Percentiles rank a stretch among this genome's conserved stretches.
These are phyloP conservation scores for Hestina assimilis DNA, from an alignment of 1,140 invertebrate species.

Conservation along the genomic window DNA sequence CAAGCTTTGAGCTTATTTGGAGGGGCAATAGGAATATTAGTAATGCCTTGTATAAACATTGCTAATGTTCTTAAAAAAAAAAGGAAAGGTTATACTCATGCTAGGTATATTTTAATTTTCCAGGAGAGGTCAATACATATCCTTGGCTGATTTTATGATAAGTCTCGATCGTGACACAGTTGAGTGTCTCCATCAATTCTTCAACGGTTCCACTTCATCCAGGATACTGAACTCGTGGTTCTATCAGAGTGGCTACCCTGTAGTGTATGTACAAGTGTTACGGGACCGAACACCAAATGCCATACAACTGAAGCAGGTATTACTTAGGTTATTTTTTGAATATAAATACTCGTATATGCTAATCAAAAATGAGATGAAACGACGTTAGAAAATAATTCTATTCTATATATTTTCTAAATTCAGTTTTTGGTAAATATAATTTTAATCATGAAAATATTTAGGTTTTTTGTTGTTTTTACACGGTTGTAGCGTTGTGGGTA, in stretches of 20 bases:
- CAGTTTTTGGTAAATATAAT: no score
- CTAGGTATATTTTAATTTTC: slow-evolving; percentile 20
- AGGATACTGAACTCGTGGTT: slow-evolving; percentile 86
- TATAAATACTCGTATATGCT: background rate
- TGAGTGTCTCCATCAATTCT: slow-evolving; percentile 60
- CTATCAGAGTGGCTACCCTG: slow-evolving; percentile 86
- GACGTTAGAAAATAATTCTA: no score
- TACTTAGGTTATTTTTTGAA: no score
- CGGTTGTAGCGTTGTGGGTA: no score
- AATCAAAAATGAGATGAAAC: background rate
- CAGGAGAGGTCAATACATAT: slow-evolving; percentile 59
- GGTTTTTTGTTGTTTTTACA: no score
- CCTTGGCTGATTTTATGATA: slow-evolving; percentile 50
- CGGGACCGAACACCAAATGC: slow-evolving; percentile 56
- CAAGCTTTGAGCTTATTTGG: no score
- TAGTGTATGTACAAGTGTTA: slow-evolving; percentile 79
- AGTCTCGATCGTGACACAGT: slow-evolving; percentile 55
- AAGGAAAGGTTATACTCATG: no score
- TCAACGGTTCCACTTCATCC: slow-evolving; percentile 65
- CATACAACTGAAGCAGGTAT: slow-evolving; percentile 62
- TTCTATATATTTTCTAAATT: no score
- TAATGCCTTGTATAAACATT: no score
- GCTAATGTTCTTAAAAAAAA: no score
- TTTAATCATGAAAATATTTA: no score
- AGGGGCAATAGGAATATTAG: no score